Base-by-base conservation (phyloP, 2,888 invertebrate species). In the Leptinotarsa haldemani region DNA sequence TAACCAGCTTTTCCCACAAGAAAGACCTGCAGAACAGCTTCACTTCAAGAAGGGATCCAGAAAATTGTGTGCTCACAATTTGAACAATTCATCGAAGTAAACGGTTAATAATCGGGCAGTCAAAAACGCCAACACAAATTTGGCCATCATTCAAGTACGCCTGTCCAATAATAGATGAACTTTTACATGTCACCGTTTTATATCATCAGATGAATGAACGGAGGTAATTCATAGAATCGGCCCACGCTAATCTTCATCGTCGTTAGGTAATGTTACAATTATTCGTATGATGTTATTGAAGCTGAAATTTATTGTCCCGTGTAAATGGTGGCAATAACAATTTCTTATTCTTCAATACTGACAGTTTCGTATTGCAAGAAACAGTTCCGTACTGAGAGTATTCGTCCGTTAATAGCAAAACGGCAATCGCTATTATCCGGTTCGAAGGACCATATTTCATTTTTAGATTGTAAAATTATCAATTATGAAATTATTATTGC, bases 141-240 rank as follows among this genome's bases (percentile, higher is more conserved):
- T 69, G 71, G 70, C 69, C 52, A 46, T 61, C 20, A 64, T 22
- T 71, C 74, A 71, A 69, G 53, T 52, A 61, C 65, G 16, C 15
- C 18, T 9, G 25, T 46, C 63, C 69, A 46, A 65, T 71, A 69
- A 71, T 74, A 74, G 69, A 61, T 61, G 58, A 69, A 71, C 65
- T 66, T 46, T 71, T 69, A n/a, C 30, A 71, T 69, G 74, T 74
- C 74, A 74, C 47, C 46, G 65, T 65, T 71, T 48, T 71, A 74
- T 74, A 71, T 70, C 50, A 20, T 25, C 16, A 50, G 66, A 65
- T 73, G 73, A 73, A 73, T 73, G 73, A 67, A 71, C 74, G 61
- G 61, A 61, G 16, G 74, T 64, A 71, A 70, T 75, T 76, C 58
- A 69, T 47, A 71, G 69, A 69, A 71, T 20, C 67, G 15, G 22